phyloP scores from a whole-genome alignment of 2,113 vertebrate genomes.

The Rhinoderma darwinii region DNA sequence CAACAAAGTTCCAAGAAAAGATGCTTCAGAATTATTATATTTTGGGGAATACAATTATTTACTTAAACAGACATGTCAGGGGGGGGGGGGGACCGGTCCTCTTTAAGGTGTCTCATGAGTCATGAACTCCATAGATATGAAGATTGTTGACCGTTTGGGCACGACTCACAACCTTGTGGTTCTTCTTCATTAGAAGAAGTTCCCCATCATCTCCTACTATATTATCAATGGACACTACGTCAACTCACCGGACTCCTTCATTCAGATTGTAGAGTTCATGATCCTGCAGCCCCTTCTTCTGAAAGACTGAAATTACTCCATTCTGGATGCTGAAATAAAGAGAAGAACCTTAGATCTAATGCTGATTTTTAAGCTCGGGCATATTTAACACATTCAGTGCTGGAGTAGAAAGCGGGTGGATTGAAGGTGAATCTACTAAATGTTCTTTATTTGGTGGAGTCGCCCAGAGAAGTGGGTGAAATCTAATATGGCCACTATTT shows the following conservation, averaged over 20 bases:
- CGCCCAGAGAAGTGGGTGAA: neutral
- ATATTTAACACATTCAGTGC: neutral
- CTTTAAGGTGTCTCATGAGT: too few species aligned
- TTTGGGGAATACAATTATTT: too few species aligned
- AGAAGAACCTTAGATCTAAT: neutral
- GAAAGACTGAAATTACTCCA: conserved; percentile 93
- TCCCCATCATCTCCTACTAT: neutral
- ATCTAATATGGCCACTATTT: neutral
- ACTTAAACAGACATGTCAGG: too few species aligned
- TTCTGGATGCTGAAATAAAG: conserved; percentile 87
- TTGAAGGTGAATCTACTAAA: neutral
- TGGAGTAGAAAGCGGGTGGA: neutral
- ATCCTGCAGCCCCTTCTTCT: conserved; percentile 90
- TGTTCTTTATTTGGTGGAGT: neutral
- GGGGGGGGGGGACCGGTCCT: too few species aligned
- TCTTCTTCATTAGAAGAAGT: neutral
- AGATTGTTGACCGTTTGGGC: neutral
- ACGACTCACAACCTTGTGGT: neutral
- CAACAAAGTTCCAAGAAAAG: too few species aligned
- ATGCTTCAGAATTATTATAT: too few species aligned
- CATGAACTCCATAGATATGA: neutral
- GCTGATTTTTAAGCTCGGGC: too few species aligned
- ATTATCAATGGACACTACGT: too few species aligned
- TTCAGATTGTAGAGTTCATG: conserved; percentile 93
- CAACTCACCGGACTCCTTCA: conserved; percentile 94